phyloP scores from a whole-genome alignment of 2,888 invertebrate genomes.

The Limnephilus auricula region DNA sequence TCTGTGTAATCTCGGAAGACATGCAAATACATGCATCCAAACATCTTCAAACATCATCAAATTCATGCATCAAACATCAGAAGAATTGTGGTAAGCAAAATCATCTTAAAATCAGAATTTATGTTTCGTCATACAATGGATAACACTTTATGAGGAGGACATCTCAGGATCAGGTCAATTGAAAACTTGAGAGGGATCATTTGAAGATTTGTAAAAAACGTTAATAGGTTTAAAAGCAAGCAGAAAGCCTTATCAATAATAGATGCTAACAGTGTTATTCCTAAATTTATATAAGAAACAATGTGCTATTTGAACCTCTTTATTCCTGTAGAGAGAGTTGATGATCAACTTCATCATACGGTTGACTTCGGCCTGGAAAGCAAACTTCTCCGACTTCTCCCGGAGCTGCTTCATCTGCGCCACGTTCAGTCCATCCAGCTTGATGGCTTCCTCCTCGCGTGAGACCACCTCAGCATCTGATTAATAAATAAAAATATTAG shows the following conservation, averaged over 20 bases:
- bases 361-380: conserved; percentile 99
- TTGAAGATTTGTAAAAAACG: too few species aligned
- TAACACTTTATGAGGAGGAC: neutral
- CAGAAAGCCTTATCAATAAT: too few species aligned
- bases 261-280: neutral
- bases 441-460: conserved; percentile 97
- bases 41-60: neutral
- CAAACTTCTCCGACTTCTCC: conserved; percentile 91
- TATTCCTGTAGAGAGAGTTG: conserved; percentile 98
- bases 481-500: neutral
- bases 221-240: too few species aligned
- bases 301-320: conserved; percentile 83
- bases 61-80: neutral
- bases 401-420: conserved; percentile 95
- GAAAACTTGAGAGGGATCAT: neutral
- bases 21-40: neutral
- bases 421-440: conserved; percentile 95
- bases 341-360: conserved; percentile 99
- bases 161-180: neutral
- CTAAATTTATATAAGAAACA: neutral
- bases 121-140: too few species aligned
- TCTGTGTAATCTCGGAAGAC: neutral
- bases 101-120: neutral
- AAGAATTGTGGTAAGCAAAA: neutral
- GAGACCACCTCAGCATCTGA: conserved; percentile 92